A percentile compares a stretch with the other conserved stretches of the same genome.
phyloP scores from a whole-genome alignment of 2,888 invertebrate genomes.

The Encarsia formosa region DNA sequence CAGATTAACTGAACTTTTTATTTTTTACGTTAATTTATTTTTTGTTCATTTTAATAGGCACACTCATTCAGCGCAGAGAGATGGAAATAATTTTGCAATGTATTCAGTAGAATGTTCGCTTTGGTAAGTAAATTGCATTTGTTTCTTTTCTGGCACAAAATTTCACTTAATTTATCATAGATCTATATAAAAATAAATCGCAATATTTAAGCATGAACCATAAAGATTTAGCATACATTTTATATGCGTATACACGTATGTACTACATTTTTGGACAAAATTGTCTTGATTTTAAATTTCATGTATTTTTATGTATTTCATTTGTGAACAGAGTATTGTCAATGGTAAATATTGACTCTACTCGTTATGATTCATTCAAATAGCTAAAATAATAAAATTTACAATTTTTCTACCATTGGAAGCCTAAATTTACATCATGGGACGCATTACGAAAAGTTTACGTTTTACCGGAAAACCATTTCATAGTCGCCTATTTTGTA shows the following conservation, averaged over 20 bases:
- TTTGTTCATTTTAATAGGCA: not conserved
- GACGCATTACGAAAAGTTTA: slow-evolving; percentile 7
- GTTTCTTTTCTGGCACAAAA: slow-evolving; percentile 44
- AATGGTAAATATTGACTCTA: slow-evolving; percentile 20
- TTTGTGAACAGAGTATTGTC: slow-evolving; percentile 12
- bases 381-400: too few species aligned
- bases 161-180: slow-evolving; percentile 43
- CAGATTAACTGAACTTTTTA: slow-evolving; percentile 22
- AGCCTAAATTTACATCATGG: slow-evolving; percentile 18
- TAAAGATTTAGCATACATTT: slow-evolving; percentile 29
- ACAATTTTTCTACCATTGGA: slow-evolving; percentile 7
- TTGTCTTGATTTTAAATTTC: slow-evolving; percentile 1
- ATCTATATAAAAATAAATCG: slow-evolving; percentile 50
- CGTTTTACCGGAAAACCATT: slow-evolving; percentile 9
- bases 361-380: slow-evolving; percentile 17
- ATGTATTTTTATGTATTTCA: too few species aligned
- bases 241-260: slow-evolving; percentile 11
- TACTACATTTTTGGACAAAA: not conserved
- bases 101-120: slow-evolving; percentile 22
- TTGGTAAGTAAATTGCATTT: slow-evolving; percentile 23
- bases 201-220: slow-evolving; percentile 41
- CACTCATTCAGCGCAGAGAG: slow-evolving; percentile 13
- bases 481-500: too few species aligned
- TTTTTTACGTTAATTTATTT: slow-evolving; percentile 5
- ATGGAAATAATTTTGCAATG: slow-evolving; percentile 29